Conservation (phyloP, 2,113 vertebrate species). For the Python bivittatus region DNA sequence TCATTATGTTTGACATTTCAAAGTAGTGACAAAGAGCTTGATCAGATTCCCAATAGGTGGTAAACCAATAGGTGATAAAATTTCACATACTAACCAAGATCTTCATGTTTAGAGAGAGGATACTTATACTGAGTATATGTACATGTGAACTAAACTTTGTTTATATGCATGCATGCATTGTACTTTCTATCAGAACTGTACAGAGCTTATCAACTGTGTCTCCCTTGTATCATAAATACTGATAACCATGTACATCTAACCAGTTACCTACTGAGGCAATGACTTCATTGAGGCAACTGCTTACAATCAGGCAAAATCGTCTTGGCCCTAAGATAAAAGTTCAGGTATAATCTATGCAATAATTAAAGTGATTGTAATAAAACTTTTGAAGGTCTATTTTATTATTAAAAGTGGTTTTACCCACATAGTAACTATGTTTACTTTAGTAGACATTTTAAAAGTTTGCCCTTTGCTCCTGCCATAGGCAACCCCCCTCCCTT, state of each 20-base stretch:
- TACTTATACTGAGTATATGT: slow-evolving; percentile 15
- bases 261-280: slow-evolving; percentile 63
- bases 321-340: slow-evolving; percentile 68
- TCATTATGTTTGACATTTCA: background rate
- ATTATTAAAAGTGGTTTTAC: slow-evolving; percentile 38
- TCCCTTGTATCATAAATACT: slow-evolving; percentile 56
- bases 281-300: slow-evolving; percentile 65
- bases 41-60: background rate
- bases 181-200: slow-evolving; percentile 57
- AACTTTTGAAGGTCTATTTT: slow-evolving; percentile 40
- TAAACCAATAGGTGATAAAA: background rate
- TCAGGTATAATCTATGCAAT: slow-evolving; percentile 61
- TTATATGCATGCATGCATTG: slow-evolving; percentile 43
- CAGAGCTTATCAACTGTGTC: slow-evolving; percentile 34
- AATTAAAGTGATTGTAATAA: slow-evolving; percentile 69
- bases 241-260: slow-evolving; percentile 69
- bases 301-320: slow-evolving; percentile 69
- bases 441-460: background rate
- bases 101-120: background rate
- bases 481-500: background rate
- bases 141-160: background rate
- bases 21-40: background rate
- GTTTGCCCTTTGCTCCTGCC: background rate
- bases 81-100: background rate
- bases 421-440: slow-evolving; percentile 16